phyloP scores from a whole-genome alignment of 2,888 invertebrate species.

The Bruchidius siliquastri region DNA sequence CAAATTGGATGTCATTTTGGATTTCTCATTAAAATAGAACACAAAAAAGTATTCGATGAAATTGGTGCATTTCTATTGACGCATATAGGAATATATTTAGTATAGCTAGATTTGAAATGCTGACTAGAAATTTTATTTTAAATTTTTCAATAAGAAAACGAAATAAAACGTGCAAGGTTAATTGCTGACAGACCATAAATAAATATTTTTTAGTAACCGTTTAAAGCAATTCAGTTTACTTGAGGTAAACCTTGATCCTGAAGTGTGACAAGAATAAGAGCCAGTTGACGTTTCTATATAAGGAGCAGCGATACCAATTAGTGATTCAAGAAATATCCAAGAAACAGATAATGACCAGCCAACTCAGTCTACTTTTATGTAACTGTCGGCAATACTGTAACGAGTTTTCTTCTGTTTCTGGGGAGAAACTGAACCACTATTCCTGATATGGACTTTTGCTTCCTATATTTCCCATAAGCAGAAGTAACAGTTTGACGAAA shows the following conservation, averaged over 20 bases:
- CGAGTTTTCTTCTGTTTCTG: neutral
- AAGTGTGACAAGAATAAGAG: neutral
- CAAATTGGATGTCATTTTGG: neutral
- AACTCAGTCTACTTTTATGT: neutral
- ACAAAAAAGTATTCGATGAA: too few relatives aligned
- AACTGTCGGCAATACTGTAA: neutral
- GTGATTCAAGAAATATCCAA: neutral
- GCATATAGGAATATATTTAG: too few relatives aligned
- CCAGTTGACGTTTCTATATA: neutral
- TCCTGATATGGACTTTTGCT: neutral
- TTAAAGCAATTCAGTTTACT: too few relatives aligned
- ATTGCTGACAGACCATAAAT: too few relatives aligned
- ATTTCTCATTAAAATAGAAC: too few relatives aligned
- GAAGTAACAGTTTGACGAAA: neutral
- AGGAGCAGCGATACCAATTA: neutral
- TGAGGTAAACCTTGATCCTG: neutral
- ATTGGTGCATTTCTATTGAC: too few relatives aligned
- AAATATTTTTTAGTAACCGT: too few relatives aligned
- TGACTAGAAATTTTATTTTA: too few relatives aligned
- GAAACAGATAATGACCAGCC: neutral
- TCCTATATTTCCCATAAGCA: neutral
- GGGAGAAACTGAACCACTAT: neutral
- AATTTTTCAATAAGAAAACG: too few relatives aligned
- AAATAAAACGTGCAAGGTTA: too few relatives aligned
- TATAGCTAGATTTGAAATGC: too few relatives aligned